Evolutionary conservation across 1,140 invertebrate species (phyloP), one percentile per base, ranked within the genome.

Genomic region (Scaptomyza graminum): DNA sequence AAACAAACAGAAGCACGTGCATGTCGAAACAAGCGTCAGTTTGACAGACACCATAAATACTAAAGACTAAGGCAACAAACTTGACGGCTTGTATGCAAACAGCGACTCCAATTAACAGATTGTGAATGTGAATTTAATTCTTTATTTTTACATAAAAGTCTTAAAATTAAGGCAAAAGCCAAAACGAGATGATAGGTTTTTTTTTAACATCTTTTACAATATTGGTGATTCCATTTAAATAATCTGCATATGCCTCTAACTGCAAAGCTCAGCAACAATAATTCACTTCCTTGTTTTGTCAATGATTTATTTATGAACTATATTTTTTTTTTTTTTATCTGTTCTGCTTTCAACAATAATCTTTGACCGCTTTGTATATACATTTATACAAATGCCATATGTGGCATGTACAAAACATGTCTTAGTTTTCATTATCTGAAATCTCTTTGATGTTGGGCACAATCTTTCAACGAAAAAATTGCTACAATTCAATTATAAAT

Each of bases 401-500:
- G 8, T 49, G 16, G 15, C 18, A n/a, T 31, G 13, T 22, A 64
- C 55, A 59, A 66, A 41, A 66, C 61, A 59, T 61, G 55, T 60
- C 63, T 73, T 50, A 73, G 68, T 68, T 68, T 73, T 74, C 73
- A 51, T 44, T 79, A 51, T 70, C 75, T 83, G 13, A 52, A 47
- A 83, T 83, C 79, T 55, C 34, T 52, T 81, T 63, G 59, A 76
- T 68, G 63, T 61, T 60, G 71, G 74, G 60, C 56, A 78, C 54
- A 31, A 65, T 64, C 62, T 79, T 79, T 83, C 54, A 83, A 68
- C 74, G 66, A 50, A 77, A 55, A 34, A 64, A 22, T 46, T 61
- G 79, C 79, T 56, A 82, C 79, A 83, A 83, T 82, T 82, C 79
- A 82, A 82, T 82, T 82, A 82, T 75, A 76, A 74, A 73, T 77